Base-by-base conservation (phyloP, 2,113 vertebrate genomes). In the Coracopsis vasa region DNA sequence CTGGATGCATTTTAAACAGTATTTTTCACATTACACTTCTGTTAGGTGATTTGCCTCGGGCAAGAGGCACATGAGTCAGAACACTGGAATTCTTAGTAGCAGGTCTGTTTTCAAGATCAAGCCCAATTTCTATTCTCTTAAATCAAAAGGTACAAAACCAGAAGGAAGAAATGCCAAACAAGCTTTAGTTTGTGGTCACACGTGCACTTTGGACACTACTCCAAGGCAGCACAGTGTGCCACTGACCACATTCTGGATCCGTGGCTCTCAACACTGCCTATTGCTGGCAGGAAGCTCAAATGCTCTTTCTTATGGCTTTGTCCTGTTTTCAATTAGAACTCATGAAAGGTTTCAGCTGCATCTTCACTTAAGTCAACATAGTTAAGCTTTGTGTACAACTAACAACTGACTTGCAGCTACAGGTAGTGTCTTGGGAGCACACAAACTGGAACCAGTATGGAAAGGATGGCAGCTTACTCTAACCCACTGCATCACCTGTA, bases 191-290 rank as follows among this genome's bases (percentile, higher is more conserved):
- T 27, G 18, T 14, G 28, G 56, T 37, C 70, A 56, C 27, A 41
- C 2, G 0, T 3, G 41, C 16, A 35, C 42, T 28, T 48, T 10
- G 4, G 12, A 27, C 7, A 11, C 53, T 6, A 18, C 39, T 47
- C 37, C 6, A 25, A 15, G 39, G 82, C 62, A 51, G 56, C 0
- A 3, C 47, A 45, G 42, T 1, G 2, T 51, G 47, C 44, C 31
- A 56, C 18, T 1, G n/a, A 54, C 1, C 2, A 0, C 18, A 3
- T 21, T 50, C 33, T 33, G 27, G 10, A 48, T 37, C 28, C 1
- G 2, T 1, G 24, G 47, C 33, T 81, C 75, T 58, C 5, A 5
- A 12, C 17, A 20, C 9, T 2, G 2, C 27, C 47, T 64, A 1
- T 50, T 13, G 37, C 29, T 62, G 50, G 16, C 37, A 64, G 48